phyloP scores from a whole-genome alignment of 2,113 vertebrate genomes.

The Psilopsiagon aurifrons region DNA sequence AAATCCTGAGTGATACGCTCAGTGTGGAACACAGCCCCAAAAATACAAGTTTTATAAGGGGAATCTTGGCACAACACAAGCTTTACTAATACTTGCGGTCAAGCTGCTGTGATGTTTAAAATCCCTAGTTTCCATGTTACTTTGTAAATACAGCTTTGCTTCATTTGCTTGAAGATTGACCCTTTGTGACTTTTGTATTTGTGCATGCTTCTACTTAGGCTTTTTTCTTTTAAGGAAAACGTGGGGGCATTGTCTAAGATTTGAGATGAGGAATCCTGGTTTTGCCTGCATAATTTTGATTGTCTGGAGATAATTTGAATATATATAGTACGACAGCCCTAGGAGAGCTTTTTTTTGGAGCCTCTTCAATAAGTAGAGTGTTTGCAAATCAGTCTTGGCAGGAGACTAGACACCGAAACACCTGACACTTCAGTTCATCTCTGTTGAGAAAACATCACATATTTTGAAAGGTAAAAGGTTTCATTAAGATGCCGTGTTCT shows the following conservation, averaged over 20 bases:
- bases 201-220: neutral
- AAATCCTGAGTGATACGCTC: neutral
- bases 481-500: neutral
- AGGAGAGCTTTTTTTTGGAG: neutral
- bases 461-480: neutral
- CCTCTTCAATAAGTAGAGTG: neutral
- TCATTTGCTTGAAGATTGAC: neutral
- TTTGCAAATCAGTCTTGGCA: neutral
- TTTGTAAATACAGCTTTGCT: slow-evolving; percentile 45
- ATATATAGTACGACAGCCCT: neutral
- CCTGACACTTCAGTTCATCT: neutral
- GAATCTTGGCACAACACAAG: neutral
- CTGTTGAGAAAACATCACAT: slow-evolving; percentile 5
- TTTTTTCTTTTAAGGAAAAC: neutral
- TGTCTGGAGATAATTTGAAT: neutral
- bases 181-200: neutral
- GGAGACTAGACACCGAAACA: neutral
- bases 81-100: neutral
- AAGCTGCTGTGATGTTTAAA: slow-evolving; percentile 28
- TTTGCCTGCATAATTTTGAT: neutral
- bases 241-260: neutral
- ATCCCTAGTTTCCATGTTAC: slow-evolving; percentile 28
- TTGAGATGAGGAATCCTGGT: neutral
- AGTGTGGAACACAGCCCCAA: neutral
- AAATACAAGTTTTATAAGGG: slow-evolving; percentile 6